A percentile compares a stretch with the other conserved stretches of the same genome.
Conservation (phyloP, 1,140 invertebrate species). For the Chrysopa pallens region DNA sequence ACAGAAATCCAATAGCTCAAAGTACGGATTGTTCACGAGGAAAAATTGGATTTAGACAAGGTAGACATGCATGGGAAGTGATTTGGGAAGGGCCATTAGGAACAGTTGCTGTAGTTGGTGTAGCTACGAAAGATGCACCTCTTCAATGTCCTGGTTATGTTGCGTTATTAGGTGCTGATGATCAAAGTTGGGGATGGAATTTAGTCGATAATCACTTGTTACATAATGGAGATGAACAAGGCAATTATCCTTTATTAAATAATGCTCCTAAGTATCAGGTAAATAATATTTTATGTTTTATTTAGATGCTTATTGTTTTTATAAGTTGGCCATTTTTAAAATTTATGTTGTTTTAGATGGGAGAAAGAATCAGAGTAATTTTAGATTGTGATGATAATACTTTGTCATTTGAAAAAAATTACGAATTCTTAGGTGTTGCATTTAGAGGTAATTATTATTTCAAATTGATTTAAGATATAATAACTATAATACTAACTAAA, state of each 20-base stretch:
- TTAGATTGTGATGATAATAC: conserved; percentile 95
- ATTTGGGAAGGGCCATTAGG: conserved; percentile 97
- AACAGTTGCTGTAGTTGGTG: conserved; percentile 86
- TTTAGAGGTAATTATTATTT: conserved; percentile 53
- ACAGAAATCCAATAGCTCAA: conserved; percentile 93
- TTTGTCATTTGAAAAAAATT: conserved; percentile 95
- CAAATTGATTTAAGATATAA: too few relatives aligned
- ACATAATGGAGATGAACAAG: conserved; percentile 91
- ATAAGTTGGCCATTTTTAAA: conserved; percentile 4
- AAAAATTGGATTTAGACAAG: conserved; percentile 85
- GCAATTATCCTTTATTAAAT: conserved; percentile 87
- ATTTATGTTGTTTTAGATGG: conserved; percentile 48
- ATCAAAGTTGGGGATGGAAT: conserved; percentile 99
- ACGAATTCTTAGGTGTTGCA: conserved; percentile 95
- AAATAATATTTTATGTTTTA: conserved; percentile 9
- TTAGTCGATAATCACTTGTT: conserved; percentile 93
- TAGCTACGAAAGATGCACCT: conserved; percentile 86
- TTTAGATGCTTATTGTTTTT: neutral
- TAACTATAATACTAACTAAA: too few relatives aligned
- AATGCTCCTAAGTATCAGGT: conserved; percentile 98
- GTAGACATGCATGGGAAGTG: conserved; percentile 95
- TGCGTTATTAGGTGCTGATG: conserved; percentile 82
- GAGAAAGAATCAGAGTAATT: conserved; percentile 90
- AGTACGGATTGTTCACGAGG: conserved; percentile 92
- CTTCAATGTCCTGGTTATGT: conserved; percentile 88